Conservation (phyloP, 2,888 invertebrate genomes). For the Eupithecia subumbrata region DNA sequence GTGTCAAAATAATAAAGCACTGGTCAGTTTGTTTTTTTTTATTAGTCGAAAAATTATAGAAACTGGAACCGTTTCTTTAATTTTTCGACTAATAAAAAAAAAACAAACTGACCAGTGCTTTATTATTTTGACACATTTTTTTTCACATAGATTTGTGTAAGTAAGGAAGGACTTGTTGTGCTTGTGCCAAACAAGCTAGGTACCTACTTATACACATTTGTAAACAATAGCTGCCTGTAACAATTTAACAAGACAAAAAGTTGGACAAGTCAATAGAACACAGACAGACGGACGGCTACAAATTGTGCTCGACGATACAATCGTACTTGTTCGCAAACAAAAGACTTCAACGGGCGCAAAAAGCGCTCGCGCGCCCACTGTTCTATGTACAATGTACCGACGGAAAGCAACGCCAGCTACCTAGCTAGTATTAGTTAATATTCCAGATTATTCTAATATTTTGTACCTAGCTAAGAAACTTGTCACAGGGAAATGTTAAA, state of each 20-base stretch:
- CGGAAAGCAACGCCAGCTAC: too few relatives aligned
- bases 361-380: neutral
- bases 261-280: neutral
- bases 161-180: too few relatives aligned
- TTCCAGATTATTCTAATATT: too few relatives aligned
- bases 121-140: neutral
- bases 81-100: too few relatives aligned
- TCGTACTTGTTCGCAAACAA: slow-evolving; percentile 42
- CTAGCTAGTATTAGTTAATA: too few relatives aligned
- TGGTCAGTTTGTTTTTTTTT: neutral
- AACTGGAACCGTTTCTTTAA: neutral
- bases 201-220: neutral
- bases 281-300: slow-evolving; percentile 2
- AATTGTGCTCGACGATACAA: slow-evolving; percentile 10
- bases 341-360: slow-evolving; percentile 61
- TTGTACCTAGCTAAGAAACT: too few relatives aligned
- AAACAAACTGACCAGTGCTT: neutral
- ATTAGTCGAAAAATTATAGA: neutral
- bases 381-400: too few relatives aligned
- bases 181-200: neutral
- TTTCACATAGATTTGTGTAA: neutral
- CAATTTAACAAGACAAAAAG: neutral
- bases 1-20: neutral
- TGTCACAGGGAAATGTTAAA: too few relatives aligned
- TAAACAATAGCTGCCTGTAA: neutral